A percentile compares a stretch with the other conserved stretches of the same genome.
These are phyloP conservation scores for Rhyacichthys aspro DNA, from an alignment of 2,797 vertebrate genomes.

Conservation along the genomic window DNA sequence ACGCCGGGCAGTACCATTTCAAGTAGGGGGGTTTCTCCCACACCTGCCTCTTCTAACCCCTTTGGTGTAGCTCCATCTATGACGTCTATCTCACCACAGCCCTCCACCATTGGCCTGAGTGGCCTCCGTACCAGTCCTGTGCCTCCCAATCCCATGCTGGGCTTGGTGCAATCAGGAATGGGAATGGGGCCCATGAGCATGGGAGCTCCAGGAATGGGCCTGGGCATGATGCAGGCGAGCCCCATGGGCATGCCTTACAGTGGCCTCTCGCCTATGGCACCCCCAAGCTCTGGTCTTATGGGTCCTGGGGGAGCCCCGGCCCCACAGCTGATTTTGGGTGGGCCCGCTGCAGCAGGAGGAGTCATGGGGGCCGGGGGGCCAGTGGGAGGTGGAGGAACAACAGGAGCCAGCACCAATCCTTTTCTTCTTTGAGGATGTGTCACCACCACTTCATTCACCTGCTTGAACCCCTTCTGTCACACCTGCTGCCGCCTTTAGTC, in stretches of 20 bases:
- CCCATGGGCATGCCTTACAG: conserved; percentile 81
- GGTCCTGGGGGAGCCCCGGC: conserved; percentile 67
- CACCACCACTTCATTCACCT: conserved; percentile 55
- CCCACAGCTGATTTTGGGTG: conserved; percentile 83
- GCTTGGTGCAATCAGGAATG: conserved; percentile 80
- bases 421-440: conserved; percentile 85
- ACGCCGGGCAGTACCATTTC: conserved; percentile 84
- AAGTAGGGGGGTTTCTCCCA: conserved; percentile 83
- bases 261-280: conserved; percentile 82
- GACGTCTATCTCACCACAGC: conserved; percentile 84
- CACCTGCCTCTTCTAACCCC: conserved; percentile 81
- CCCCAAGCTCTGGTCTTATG: conserved; percentile 71
- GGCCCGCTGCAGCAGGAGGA: conserved; percentile 74
- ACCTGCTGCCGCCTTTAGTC: conserved; percentile 67
- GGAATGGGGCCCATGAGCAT: conserved; percentile 75
- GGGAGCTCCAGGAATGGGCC: conserved; percentile 74
- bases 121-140: conserved; percentile 83
- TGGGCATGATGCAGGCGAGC: conserved; percentile 82
- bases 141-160: conserved; percentile 82
- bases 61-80: conserved; percentile 80
- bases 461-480: conserved; percentile 60
- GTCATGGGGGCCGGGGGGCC: conserved; percentile 79
- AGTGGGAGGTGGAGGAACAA: conserved; percentile 75
- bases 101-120: conserved; percentile 82
- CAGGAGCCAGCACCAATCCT: conserved; percentile 85